These are phyloP conservation scores for Platycheirus rosarum DNA, from an alignment of 2,888 invertebrate genomes.

Conservation along the genomic window DNA sequence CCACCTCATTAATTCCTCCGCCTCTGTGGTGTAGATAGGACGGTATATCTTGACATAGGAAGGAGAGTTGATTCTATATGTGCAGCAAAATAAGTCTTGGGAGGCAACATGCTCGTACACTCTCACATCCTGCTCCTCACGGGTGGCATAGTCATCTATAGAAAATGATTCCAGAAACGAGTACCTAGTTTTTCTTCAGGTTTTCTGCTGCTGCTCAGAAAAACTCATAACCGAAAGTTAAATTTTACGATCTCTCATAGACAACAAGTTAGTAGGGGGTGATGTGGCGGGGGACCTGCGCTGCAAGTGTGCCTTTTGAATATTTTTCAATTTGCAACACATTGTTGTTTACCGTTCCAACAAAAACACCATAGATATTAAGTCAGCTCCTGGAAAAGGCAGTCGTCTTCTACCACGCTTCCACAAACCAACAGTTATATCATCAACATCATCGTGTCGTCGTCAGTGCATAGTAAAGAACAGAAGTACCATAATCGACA, in stretches of 20 bases:
- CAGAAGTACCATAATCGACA: slow-evolving; percentile 31
- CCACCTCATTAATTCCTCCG: slow-evolving; percentile 53
- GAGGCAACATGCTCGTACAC: not conserved
- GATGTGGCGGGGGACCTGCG: not conserved
- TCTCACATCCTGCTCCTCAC: slow-evolving; percentile 2
- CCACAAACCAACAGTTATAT: slow-evolving; percentile 8
- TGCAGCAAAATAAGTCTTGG: slow-evolving; percentile 5
- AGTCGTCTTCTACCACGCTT: slow-evolving; percentile 19
- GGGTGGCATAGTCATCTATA: slow-evolving; percentile 2
- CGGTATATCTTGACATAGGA: not conserved
- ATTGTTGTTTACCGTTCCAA: slow-evolving; percentile 67
- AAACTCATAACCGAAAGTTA: slow-evolving; percentile 64
- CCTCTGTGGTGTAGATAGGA: not conserved
- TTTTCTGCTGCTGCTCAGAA: slow-evolving; percentile 23
- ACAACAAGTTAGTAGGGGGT: slow-evolving; percentile 1
- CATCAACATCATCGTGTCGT: slow-evolving; percentile 5
- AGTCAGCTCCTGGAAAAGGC: slow-evolving; percentile 42
- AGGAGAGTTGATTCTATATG: not conserved
- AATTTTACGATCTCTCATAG: slow-evolving; percentile 56
- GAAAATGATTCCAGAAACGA: slow-evolving; percentile 21
- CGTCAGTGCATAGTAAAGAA: slow-evolving; percentile 9
- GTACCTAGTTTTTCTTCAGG: slow-evolving; percentile 55
- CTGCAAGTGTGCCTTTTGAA: slow-evolving; percentile 41
- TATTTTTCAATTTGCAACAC: slow-evolving; percentile 71
- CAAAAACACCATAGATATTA: slow-evolving; percentile 42